Conservation (phyloP, 1,140 invertebrate genomes). For the Lordiphosa stackelbergi region DNA sequence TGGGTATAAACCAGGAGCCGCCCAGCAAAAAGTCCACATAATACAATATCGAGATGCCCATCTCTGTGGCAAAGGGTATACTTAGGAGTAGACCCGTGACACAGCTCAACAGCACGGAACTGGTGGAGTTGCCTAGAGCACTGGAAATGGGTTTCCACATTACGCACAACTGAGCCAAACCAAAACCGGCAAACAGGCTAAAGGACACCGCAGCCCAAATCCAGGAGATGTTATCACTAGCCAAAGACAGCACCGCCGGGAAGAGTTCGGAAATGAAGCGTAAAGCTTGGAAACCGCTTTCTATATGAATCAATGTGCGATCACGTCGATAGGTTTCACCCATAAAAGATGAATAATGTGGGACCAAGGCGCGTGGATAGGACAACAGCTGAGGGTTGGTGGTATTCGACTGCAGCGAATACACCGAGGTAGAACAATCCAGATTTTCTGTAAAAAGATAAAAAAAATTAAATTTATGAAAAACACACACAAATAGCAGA, state of each 20-base stretch:
- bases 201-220: constrained; percentile 93
- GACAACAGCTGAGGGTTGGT: constrained; percentile 77
- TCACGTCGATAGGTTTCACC: constrained; percentile 76
- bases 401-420: constrained; percentile 73
- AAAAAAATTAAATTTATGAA: not conserved
- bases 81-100: constrained; percentile 90
- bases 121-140: constrained; percentile 89
- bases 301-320: constrained; percentile 42
- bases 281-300: constrained; percentile 88
- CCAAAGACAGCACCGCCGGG: constrained; percentile 87
- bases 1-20: constrained; percentile 91
- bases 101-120: constrained; percentile 91
- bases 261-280: constrained; percentile 90
- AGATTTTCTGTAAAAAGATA: constrained; percentile 82
- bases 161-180: constrained; percentile 87
- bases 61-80: constrained; percentile 91
- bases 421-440: constrained; percentile 82
- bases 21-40: constrained; percentile 90
- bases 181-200: constrained; percentile 89
- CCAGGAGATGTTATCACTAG: constrained; percentile 78
- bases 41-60: constrained; percentile 90
- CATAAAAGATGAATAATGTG: constrained; percentile 72
- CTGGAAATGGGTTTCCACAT: constrained; percentile 81
- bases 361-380: constrained; percentile 57
- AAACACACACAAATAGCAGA: too few relatives aligned